Conservation (phyloP, 2,797 vertebrate species). For the Gymnothorax javanicus region DNA sequence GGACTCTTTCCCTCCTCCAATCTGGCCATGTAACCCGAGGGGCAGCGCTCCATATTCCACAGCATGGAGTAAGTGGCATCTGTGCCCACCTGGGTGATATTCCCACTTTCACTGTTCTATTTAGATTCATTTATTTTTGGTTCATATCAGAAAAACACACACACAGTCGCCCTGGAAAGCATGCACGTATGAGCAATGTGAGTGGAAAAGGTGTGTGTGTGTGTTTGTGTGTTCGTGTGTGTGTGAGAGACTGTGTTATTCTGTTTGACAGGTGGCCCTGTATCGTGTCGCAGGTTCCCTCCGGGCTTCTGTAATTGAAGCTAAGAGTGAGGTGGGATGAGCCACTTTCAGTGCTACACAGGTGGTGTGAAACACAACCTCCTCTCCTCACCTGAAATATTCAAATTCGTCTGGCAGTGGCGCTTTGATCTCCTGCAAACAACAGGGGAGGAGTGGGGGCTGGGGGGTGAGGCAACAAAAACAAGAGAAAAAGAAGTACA, state of each 20-base stretch:
- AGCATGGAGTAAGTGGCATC: neutral
- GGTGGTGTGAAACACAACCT: slow-evolving; percentile 73
- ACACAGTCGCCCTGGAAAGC: neutral
- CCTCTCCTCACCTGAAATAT: slow-evolving; percentile 80
- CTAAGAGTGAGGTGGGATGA: slow-evolving; percentile 61
- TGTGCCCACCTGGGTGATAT: slow-evolving; percentile 56
- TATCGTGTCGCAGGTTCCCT: slow-evolving; percentile 70
- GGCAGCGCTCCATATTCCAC: neutral
- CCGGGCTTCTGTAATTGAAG: slow-evolving; percentile 41
- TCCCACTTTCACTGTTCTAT: slow-evolving; percentile 76
- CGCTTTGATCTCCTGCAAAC: slow-evolving; percentile 78
- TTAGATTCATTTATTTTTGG: slow-evolving; percentile 80
- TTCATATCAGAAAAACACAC: slow-evolving; percentile 62
- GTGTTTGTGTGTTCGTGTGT: neutral
- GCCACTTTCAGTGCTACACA: slow-evolving; percentile 67
- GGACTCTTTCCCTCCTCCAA: slow-evolving; percentile 13
- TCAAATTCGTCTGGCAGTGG: slow-evolving; percentile 73
- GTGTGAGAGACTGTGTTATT: slow-evolving; percentile 12
- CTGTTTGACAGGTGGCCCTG: slow-evolving; percentile 76
- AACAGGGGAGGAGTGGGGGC: slow-evolving; percentile 63
- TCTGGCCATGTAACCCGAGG: slow-evolving; percentile 8
- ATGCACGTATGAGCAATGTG: neutral
- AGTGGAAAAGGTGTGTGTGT: neutral
- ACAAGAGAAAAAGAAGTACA: slow-evolving; percentile 76
- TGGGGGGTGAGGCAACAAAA: slow-evolving; percentile 67